Evolutionary conservation across 92 coral and sea anemone species (phyloP).

Genomic region (Epizoanthus illoricatus): DNA sequence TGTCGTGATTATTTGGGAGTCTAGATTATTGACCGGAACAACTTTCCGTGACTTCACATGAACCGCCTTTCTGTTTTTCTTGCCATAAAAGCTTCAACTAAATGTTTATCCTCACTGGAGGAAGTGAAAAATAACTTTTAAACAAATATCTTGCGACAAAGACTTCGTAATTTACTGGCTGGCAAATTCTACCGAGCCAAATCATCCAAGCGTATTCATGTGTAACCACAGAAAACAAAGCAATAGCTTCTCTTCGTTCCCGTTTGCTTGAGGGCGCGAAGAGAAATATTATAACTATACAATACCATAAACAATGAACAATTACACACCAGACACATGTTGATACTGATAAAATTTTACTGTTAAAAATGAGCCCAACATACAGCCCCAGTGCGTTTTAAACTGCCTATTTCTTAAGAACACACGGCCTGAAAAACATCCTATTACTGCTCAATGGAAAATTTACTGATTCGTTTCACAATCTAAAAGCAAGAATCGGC

Average conservation of each 20-base stretch:
- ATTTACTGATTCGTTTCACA: neutral
- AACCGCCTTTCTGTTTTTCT: neutral
- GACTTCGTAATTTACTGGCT: slow-evolving; percentile 39
- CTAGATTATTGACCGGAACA: slow-evolving; percentile 6
- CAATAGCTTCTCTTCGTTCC: too few species aligned
- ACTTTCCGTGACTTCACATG: neutral
- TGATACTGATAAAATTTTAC: neutral
- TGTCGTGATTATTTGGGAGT: neutral
- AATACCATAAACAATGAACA: too few species aligned
- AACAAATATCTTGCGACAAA: slow-evolving; percentile 45
- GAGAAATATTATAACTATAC: too few species aligned
- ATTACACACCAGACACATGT: neutral
- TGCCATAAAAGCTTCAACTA: neutral
- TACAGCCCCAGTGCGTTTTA: slow-evolving; percentile 6
- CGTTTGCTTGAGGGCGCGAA: too few species aligned
- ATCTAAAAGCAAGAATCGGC: neutral
- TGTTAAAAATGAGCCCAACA: neutral
- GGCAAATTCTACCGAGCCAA: neutral
- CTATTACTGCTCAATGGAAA: too few species aligned
- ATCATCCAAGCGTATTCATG: too few species aligned
- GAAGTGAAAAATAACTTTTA: slow-evolving; percentile 9
- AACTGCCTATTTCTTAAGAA: neutral
- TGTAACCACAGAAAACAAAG: too few species aligned
- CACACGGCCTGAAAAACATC: neutral
- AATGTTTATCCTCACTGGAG: slow-evolving; percentile 44